Evolutionary conservation across 1,140 invertebrate genomes (phyloP), one percentile per base, ranked within the genome.

Genomic region (Cotesia vestalis): DNA sequence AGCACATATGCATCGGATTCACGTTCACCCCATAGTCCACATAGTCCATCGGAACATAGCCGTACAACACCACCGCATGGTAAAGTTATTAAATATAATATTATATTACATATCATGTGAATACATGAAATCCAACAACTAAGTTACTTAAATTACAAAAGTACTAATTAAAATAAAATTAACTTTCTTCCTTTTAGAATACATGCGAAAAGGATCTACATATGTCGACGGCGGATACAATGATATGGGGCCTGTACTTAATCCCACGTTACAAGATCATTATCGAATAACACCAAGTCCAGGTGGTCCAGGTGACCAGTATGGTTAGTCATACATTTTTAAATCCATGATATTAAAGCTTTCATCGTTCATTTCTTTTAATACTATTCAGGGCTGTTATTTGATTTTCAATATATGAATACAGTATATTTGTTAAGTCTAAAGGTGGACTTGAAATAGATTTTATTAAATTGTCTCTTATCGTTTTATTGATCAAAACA

Each of bases 201-300:
- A 90, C 78, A 78, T 89, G 75, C 84, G 88, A 78, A 90, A 90
- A 84, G 88, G 87, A 74, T 85, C 85, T 38, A 82, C 88, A 11
- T 89, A 88, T 74, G 88, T 89, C 34, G 88, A 89, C 70, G 81
- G 89, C 55, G 90, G 90, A 59, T 92, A 92, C 84, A 90, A 91
- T 81, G 91, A 92, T 80, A 85, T 92, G 79, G 91, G 91, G 77
- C 83, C 86, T 71, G 86, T 89, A 46, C 81, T 91, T 75, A 88
- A 89, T 79, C 86, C 89, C 75, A 91, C 91, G 80, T 87, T 91
- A 73, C 88, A 90, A 75, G 91, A 93, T 80, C 90, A 91, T 82
- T 94, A 93, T 84, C 88, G 91, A 70, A 89, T 92, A 75, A 91
- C 92, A 73, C 89, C 91, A 51, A 91, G 91, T 76, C 90, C 92